A percentile compares a stretch with the other conserved stretches of the same genome.
phyloP scores from a whole-genome alignment of 2,888 invertebrate species.

The Oscheius sp. region DNA sequence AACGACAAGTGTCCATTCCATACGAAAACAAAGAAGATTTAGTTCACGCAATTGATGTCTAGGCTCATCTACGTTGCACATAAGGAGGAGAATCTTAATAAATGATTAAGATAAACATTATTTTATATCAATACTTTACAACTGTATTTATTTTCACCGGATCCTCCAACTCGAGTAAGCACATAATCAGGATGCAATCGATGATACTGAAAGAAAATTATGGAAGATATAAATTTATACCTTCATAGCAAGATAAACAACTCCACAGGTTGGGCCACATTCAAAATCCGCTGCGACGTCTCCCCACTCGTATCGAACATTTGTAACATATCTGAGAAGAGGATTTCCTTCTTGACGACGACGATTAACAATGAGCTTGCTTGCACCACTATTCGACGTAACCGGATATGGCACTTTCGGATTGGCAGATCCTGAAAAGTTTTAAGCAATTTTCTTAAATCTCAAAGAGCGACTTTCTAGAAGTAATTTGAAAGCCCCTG shows the following conservation, averaged over 20 bases:
- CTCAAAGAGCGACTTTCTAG: too few species aligned
- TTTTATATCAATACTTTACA: constrained; percentile 40
- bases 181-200: constrained; percentile 70
- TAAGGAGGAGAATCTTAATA: constrained; percentile 63
- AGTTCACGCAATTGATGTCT: constrained; percentile 67
- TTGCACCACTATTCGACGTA: not conserved
- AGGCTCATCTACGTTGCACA: constrained; percentile 68
- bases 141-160: constrained; percentile 53
- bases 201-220: constrained; percentile 59
- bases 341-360: constrained; percentile 72
- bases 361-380: constrained; percentile 62
- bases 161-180: constrained; percentile 63
- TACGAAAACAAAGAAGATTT: constrained; percentile 67
- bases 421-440: not conserved
- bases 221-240: constrained; percentile 37
- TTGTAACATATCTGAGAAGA: constrained; percentile 70
- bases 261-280: constrained; percentile 61
- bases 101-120: not conserved
- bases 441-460: not conserved
- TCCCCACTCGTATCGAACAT: constrained; percentile 70
- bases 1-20: constrained; percentile 68
- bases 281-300: constrained; percentile 68
- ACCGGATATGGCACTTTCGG: not conserved
- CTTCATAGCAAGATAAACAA: constrained; percentile 67
- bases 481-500: too few species aligned